Base-by-base conservation (phyloP, 2,888 invertebrate genomes). In the Cerastis leucographa region DNA sequence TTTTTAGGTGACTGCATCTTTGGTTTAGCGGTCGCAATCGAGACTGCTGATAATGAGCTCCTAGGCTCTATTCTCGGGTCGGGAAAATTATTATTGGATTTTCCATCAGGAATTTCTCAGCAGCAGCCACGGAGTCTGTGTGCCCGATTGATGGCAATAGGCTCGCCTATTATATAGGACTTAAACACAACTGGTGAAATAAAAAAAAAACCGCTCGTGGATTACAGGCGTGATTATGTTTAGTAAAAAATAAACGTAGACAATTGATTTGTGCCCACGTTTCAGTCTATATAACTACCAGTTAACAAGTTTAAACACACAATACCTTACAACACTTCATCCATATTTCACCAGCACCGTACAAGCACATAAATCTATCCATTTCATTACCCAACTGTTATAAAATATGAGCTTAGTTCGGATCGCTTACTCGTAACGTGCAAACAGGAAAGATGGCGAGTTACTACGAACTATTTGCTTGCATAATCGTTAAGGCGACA, bases 401-500 rank as follows among this genome's bases (percentile, higher is more conserved):
- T 72, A 64, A 71, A 86, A 72, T 69, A 81, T 65, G 70, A 71
- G 71, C 71, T 61, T 72, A 62, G 42, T 86, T 73, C 29, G 81
- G 46, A 65, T 25, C 22, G 56, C 51, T 42, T 9, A 64, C 42
- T 25, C 46, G 65, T 59, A 67, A 51, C 62, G 40, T 54, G 70
- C 74, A 83, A 84, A 86, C 83, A 84, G 83, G 83, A 84, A 84
- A 84, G 65, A 54, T 66, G 42, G 54, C n/a, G 12, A 51, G 59
- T 67, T n/a, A 76, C 35, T 54, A n/a, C 44, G 75, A 44, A 62
- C 54, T 83, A 83, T 71, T 82, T 73, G 71, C 35, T 83, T 74
- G 59, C 71, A 66, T 83, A 84, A 86, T 74, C 71, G 12, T n/a
- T 11, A 59, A n/a, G n/a, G n/a, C n/a, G n/a, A n/a, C n/a, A n/a